Evolutionary conservation across 2,797 vertebrate genomes (phyloP).

Genomic region (Sebastes minor): DNA sequence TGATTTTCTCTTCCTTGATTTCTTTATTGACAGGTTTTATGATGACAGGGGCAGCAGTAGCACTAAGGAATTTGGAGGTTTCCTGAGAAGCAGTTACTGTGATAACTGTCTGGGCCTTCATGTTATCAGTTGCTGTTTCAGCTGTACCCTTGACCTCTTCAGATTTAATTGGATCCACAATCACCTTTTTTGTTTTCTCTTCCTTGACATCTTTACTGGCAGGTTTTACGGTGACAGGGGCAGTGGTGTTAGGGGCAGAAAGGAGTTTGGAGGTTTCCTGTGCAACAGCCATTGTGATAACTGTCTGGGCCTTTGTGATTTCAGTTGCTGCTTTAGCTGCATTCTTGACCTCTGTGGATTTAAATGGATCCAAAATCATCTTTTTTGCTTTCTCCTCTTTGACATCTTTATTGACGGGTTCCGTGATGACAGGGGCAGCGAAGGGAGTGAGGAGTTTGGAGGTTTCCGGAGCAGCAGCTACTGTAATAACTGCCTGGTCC

Average conservation of each 20-base stretch:
- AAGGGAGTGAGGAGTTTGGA: background rate
- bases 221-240: conserved; percentile 3
- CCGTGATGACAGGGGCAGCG: background rate
- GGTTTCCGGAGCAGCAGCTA: background rate
- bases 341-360: background rate
- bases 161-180: conserved; percentile 2
- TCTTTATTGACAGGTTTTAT: conserved; percentile 7
- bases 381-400: conserved; percentile 14
- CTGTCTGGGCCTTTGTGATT: background rate
- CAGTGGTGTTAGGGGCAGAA: background rate
- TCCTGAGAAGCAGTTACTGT: background rate
- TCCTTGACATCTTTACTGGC: conserved; percentile 11
- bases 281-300: background rate
- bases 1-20: conserved; percentile 15
- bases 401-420: background rate
- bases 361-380: background rate
- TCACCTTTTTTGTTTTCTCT: background rate
- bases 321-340: background rate
- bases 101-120: background rate
- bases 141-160: background rate
- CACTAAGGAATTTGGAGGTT: background rate
- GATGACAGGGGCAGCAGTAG: background rate
- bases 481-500: background rate
- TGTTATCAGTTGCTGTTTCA: background rate
- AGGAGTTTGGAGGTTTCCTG: background rate